phyloP scores from a whole-genome alignment of 1,140 invertebrate species.

The Tetragnatha versicolor region DNA sequence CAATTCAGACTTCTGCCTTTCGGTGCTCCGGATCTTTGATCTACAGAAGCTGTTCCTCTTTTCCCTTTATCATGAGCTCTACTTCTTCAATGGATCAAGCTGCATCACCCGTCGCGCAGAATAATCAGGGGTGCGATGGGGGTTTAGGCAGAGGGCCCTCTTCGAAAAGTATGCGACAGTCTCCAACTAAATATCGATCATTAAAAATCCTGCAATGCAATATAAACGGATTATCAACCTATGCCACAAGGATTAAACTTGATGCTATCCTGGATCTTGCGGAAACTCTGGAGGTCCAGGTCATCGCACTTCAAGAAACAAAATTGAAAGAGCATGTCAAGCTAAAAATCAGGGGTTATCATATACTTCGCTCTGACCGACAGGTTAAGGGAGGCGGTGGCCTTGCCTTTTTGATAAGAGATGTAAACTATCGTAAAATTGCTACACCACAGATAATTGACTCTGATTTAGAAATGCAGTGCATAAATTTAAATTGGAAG shows the following conservation, averaged over 20 bases:
- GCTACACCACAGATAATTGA: too few species aligned
- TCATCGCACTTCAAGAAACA: background rate
- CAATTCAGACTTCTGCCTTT: background rate
- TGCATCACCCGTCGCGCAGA: conserved; percentile 13
- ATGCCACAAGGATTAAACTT: conserved; percentile 31
- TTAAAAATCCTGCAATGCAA: conserved; percentile 26
- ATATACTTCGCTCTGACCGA: conserved; percentile 10
- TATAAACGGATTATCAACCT: conserved; percentile 25
- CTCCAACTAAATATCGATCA: conserved; percentile 12
- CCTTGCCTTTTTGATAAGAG: too few species aligned
- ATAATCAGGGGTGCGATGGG: conserved; percentile 13
- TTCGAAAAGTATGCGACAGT: conserved; percentile 21
- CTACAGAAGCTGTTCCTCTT: background rate
- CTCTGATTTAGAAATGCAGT: too few species aligned
- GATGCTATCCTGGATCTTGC: conserved; percentile 21
- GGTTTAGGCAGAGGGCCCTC: conserved; percentile 7
- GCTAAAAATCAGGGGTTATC: background rate
- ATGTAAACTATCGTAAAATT: too few species aligned
- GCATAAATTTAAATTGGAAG: too few species aligned
- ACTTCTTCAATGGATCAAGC: conserved; percentile 6
- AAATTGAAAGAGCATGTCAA: background rate
- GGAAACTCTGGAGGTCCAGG: conserved; percentile 10
- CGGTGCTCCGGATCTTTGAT: conserved; percentile 2
- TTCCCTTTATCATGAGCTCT: conserved; percentile 5
- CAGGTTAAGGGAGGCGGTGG: background rate